These are phyloP conservation scores for Malacoctenus gilli DNA, from an alignment of 2,797 vertebrate genomes.

Conservation along the genomic window DNA sequence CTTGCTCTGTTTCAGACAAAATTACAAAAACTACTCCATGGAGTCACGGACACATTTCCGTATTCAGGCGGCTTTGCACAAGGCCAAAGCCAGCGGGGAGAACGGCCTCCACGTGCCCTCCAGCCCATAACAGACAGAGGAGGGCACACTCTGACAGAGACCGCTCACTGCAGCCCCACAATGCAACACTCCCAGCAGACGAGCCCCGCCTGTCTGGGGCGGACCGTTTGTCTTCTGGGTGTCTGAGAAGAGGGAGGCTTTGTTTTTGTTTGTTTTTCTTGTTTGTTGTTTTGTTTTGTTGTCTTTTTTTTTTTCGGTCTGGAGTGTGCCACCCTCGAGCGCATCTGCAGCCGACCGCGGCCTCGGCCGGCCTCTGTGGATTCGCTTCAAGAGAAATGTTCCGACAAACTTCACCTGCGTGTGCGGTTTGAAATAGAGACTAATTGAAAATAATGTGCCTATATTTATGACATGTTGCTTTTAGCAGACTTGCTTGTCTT, in stretches of 20 bases:
- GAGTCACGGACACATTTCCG: conserved; percentile 98
- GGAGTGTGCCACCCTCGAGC: neutral
- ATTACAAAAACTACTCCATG: conserved; percentile 99
- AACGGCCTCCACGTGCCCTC: conserved; percentile 82
- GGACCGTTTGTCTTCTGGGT: no score
- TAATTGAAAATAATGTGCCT: conserved; percentile 48
- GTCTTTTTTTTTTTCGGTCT: conserved; percentile 24
- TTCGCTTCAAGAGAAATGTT: conserved; percentile 31
- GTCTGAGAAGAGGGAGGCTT: conserved; percentile 23
- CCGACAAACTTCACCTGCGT: conserved; percentile 26
- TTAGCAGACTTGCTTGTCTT: conserved; percentile 30
- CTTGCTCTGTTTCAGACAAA: conserved; percentile 85
- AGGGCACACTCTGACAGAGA: conserved; percentile 53
- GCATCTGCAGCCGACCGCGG: conserved; percentile 29
- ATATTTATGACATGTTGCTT: conserved; percentile 51
- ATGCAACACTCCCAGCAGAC: conserved; percentile 44
- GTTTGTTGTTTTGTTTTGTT: no score
- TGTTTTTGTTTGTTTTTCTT: no score
- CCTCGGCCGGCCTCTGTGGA: conserved; percentile 20
- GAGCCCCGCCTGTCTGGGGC: conserved; percentile 11
- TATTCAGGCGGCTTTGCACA: conserved; percentile 95
- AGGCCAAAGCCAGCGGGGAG: conserved; percentile 84
- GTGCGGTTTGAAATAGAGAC: conserved; percentile 34
- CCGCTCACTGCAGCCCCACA: conserved; percentile 37
- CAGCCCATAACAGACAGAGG: conserved; percentile 70